Base-by-base conservation (phyloP, 2,113 vertebrate species). In the Oreotrochilus melanogaster region DNA sequence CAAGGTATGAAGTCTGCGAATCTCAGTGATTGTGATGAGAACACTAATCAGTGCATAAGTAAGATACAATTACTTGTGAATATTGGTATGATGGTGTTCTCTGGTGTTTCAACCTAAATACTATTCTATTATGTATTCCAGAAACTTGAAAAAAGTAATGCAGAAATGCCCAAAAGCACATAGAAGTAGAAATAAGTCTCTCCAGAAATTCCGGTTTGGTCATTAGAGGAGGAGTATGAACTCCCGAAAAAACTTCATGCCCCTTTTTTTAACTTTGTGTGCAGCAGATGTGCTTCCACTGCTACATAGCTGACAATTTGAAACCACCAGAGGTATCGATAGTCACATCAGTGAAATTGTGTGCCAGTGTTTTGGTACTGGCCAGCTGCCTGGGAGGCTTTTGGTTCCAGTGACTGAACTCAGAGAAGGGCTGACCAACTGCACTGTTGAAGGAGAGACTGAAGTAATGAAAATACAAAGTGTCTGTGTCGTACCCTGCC, bases 401-500 rank as follows among this genome's bases (percentile, higher is more conserved):
- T 78, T 88, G 47, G 6, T 65, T 89, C 54, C 19, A 50, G 23
- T 66, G 88, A 30, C 33, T 56, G 80, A 64, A 50, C 64, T 61
- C 43, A 78, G 64, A 58, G 85, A n/a, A 64, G 19, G 35, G 23
- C 83, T 70, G 83, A 28, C 23, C 11, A 35, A 17, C 24, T 13
- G 3, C 28, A 4, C 25, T 23, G 35, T 47, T 60, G 65, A 39
- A 71, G 27, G 50, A 91, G 53, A 33, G 54, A 24, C 14, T 50
- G 71, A 66, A 75, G 14, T 5, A 64, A 8, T 5, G 28, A 9
- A 58, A 70, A 60, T 30, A 35, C 28, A 31, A 51, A 80, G 21
- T 2, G 7, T 31, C 27, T 67, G 14, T 85, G 60, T 28, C 97
- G 0, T 98, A 98, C 98, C 98, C 93, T 96, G 89, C 97, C 73